phyloP scores from a whole-genome alignment of 2,888 invertebrate genomes.

The Dendrolimus pini region DNA sequence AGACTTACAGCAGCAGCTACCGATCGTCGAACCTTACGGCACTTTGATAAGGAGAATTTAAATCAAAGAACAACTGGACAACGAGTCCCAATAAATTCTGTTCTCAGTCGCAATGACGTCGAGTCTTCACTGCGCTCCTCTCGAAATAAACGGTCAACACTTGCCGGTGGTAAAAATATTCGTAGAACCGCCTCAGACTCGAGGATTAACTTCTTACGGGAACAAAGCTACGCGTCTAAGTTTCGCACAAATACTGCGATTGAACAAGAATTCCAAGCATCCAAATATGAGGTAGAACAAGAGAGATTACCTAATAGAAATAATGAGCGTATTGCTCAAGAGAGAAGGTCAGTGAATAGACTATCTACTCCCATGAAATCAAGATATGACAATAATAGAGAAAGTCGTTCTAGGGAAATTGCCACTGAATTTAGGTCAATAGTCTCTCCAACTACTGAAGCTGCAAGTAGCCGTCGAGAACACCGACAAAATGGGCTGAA shows the following conservation, averaged over 20 bases:
- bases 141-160: background rate
- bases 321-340: background rate
- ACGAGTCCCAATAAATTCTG: background rate
- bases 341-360: background rate
- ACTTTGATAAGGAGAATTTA: background rate
- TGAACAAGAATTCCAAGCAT: slow-evolving; percentile 15
- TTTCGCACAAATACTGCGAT: background rate
- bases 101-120: background rate
- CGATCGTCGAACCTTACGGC: background rate
- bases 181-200: background rate
- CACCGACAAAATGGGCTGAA: too few relatives aligned
- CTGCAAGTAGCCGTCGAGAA: too few relatives aligned
- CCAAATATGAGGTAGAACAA: slow-evolving; percentile 6
- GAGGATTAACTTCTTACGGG: background rate
- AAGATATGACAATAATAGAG: background rate
- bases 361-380: background rate
- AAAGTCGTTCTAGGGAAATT: background rate
- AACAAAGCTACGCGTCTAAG: background rate
- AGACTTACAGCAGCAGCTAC: background rate
- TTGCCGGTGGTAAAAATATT: background rate
- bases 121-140: background rate
- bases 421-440: too few relatives aligned
- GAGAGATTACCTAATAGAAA: background rate
- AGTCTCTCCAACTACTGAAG: too few relatives aligned
- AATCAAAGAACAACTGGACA: background rate